phyloP scores from a whole-genome alignment of 2,888 invertebrate species.

The Tryphoninae sp. region DNA sequence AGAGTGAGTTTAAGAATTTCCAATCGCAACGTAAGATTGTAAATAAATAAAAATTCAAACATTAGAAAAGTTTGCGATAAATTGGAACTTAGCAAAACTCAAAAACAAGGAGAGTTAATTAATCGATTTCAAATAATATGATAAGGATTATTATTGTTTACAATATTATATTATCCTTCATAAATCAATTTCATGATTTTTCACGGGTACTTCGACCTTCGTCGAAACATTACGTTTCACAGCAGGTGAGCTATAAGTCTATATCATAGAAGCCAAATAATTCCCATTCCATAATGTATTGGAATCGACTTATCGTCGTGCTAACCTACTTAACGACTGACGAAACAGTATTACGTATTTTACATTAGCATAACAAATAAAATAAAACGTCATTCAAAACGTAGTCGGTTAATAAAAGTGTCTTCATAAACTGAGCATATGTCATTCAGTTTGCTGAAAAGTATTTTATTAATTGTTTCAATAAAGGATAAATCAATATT shows the following conservation, averaged over 20 bases:
- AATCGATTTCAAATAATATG: too few relatives aligned
- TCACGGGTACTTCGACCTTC: background rate
- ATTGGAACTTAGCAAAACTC: background rate
- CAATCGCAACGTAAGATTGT: background rate
- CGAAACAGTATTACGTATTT: constrained; percentile 11
- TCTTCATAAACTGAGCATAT: too few relatives aligned
- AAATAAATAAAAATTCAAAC: background rate
- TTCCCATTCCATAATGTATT: constrained; percentile 45
- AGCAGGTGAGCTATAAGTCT: background rate
- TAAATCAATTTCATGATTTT: background rate
- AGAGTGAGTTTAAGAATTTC: background rate
- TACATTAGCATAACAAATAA: background rate
- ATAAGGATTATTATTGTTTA: too few relatives aligned
- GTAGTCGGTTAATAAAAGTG: too few relatives aligned
- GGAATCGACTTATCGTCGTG: constrained; percentile 17
- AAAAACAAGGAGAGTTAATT: background rate
- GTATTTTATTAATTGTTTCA: background rate
- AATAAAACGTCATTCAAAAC: background rate
- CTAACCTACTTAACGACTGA: constrained; percentile 27
- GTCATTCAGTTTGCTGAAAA: background rate
- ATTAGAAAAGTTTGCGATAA: background rate
- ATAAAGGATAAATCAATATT: background rate
- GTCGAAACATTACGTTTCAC: background rate
- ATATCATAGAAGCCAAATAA: constrained; percentile 51
- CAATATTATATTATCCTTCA: too few relatives aligned